Evolutionary conservation across 2,888 invertebrate genomes (phyloP).

Genomic region (Lasioglossum oenotherae): DNA sequence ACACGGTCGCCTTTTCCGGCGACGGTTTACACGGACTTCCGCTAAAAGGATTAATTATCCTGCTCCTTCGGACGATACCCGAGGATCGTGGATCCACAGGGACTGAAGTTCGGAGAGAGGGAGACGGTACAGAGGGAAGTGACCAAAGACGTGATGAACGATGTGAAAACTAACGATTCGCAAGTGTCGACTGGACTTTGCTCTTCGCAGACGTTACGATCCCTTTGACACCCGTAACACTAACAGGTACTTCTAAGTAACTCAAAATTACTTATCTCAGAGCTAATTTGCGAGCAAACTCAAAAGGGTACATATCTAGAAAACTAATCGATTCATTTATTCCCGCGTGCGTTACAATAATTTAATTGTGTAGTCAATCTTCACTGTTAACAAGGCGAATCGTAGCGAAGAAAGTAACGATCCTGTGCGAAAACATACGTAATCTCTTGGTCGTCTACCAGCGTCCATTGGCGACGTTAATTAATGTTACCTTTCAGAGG

Average conservation of each 20-base stretch:
- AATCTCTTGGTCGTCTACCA: not conserved
- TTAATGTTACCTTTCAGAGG: constrained; percentile 13
- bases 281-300: not conserved
- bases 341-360: not conserved
- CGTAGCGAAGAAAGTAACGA: not conserved
- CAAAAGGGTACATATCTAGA: not conserved
- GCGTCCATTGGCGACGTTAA: not conserved
- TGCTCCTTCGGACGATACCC: constrained; percentile 56
- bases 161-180: constrained; percentile 35
- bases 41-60: constrained; percentile 70
- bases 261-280: not conserved
- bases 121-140: not conserved
- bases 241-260: not conserved
- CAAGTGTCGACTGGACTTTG: constrained; percentile 13
- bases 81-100: constrained; percentile 41
- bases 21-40: constrained; percentile 45
- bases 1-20: constrained; percentile 17
- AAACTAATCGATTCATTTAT: not conserved
- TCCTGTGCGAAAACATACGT: not conserved
- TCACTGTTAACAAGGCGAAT: not conserved
- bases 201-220: constrained; percentile 30
- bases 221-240: not conserved
- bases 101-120: not conserved
- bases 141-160: constrained; percentile 20
- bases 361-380: too few species aligned